These are phyloP conservation scores for Ptychochromis oligacanthus DNA, from an alignment of 2,113 vertebrate genomes.

Conservation along the genomic window DNA sequence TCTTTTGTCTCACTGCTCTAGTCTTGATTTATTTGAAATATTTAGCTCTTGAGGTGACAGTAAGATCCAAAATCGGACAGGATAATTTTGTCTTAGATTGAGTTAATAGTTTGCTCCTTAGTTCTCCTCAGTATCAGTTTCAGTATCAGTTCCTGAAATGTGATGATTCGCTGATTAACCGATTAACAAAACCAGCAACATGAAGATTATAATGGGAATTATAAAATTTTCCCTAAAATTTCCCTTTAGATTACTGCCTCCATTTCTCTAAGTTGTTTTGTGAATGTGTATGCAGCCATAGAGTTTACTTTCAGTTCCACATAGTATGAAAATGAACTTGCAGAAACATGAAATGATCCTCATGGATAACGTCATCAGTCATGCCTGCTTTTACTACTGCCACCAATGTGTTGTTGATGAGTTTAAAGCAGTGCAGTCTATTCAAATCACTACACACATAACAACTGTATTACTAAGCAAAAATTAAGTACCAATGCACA, in stretches of 20 bases:
- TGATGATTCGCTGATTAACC: not conserved
- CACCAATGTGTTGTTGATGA: not conserved
- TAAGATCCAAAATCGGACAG: not conserved
- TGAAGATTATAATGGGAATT: not conserved
- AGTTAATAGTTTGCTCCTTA: not conserved
- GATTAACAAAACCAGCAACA: not conserved
- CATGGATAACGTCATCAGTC: not conserved
- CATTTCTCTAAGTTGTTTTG: not conserved
- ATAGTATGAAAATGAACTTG: slow-evolving; percentile 29
- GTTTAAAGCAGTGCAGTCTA: not conserved
- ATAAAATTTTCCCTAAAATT: not conserved
- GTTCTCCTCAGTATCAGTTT: not conserved
- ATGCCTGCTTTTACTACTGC: slow-evolving; percentile 34
- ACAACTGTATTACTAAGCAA: not conserved
- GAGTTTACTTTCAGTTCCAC: slow-evolving; percentile 6
- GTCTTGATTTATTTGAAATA: not conserved
- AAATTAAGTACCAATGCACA: not conserved
- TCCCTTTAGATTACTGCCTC: not conserved
- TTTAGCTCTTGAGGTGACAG: not conserved
- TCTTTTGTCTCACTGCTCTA: not conserved
- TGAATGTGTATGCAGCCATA: not conserved
- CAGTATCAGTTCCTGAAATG: too few relatives aligned
- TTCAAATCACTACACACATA: slow-evolving; percentile 21
- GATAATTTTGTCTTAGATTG: not conserved
- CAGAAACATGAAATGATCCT: not conserved